phyloP scores from a whole-genome alignment of 2,888 invertebrate genomes.

The Sinodicranocentrus sp. region DNA sequence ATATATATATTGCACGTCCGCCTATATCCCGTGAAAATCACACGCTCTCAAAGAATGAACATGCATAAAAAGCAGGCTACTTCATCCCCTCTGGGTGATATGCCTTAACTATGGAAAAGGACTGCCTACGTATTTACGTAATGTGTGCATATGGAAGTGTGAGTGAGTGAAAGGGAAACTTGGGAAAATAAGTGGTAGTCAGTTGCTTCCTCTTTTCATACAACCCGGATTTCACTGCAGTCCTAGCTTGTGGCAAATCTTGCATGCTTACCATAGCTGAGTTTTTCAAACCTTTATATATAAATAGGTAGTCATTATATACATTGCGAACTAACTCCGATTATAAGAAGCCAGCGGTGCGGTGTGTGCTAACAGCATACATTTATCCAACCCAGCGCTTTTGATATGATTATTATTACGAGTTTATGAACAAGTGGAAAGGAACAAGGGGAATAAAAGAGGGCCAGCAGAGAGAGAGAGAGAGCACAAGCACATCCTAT shows the following conservation, averaged over 20 bases:
- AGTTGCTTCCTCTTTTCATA: background rate
- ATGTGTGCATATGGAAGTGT: conserved; percentile 5
- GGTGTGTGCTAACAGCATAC: background rate
- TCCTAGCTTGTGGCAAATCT: no score
- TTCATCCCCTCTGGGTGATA: background rate
- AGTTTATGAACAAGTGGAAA: conserved; percentile 18
- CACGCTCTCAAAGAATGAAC: no score
- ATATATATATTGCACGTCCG: no score
- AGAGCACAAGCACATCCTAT: background rate
- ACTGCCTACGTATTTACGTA: background rate
- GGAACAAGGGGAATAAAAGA: conserved; percentile 1
- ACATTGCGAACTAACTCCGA: no score
- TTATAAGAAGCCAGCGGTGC: no score
- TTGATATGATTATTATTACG: conserved; percentile 36
- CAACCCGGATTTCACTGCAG: no score
- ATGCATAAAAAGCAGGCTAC: background rate
- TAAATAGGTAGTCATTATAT: no score
- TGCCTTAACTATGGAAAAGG: background rate
- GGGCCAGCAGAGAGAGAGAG: background rate
- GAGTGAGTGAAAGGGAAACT: background rate
- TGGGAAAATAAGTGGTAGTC: conserved; percentile 13
- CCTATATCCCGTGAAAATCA: no score
- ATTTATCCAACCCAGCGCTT: conserved; percentile 16
- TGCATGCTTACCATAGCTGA: no score
- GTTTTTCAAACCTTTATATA: no score